Percentiles rank a stretch among this genome's conserved stretches.
These are phyloP conservation scores for Sinodicranocentrus sp. DNA, from an alignment of 2,888 invertebrate genomes.

Conservation along the genomic window DNA sequence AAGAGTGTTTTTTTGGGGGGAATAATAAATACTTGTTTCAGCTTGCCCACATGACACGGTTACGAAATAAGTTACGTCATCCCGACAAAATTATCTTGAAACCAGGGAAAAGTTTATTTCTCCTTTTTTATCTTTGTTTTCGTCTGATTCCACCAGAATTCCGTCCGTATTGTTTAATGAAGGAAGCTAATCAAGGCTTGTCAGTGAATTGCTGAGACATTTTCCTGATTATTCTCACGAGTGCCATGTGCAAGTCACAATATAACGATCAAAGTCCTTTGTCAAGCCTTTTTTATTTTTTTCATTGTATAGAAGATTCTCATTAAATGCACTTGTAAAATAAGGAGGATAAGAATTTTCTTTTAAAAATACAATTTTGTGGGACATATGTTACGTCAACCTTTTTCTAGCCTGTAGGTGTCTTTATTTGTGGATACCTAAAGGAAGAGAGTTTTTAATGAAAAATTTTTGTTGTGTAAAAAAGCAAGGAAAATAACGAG, in stretches of 20 bases:
- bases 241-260: slow-evolving; percentile 26
- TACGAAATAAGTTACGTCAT: too few species aligned
- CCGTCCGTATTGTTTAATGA: too few species aligned
- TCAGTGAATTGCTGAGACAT: slow-evolving; percentile 40
- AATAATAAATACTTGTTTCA: neutral
- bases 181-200: neutral
- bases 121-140: neutral
- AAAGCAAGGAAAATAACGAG: slow-evolving; percentile 14
- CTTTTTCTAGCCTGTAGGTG: too few species aligned
- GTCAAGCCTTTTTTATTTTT: slow-evolving; percentile 1
- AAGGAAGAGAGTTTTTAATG: too few species aligned
- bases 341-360: too few species aligned
- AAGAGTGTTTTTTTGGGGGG: too few species aligned
- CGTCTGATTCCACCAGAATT: too few species aligned
- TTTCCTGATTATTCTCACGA: slow-evolving; percentile 46
- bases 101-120: neutral
- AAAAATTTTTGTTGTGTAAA: too few species aligned
- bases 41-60: slow-evolving; percentile 4
- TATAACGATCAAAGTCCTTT: neutral
- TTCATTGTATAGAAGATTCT: slow-evolving; percentile 37
- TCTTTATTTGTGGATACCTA: too few species aligned
- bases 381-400: slow-evolving; percentile 8
- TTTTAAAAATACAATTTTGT: slow-evolving; percentile 1
- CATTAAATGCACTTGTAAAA: slow-evolving; percentile 31
- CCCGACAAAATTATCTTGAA: neutral